Evolutionary conservation across 2,113 vertebrate species (phyloP).

Genomic region (Poeciliopsis prolifica): DNA sequence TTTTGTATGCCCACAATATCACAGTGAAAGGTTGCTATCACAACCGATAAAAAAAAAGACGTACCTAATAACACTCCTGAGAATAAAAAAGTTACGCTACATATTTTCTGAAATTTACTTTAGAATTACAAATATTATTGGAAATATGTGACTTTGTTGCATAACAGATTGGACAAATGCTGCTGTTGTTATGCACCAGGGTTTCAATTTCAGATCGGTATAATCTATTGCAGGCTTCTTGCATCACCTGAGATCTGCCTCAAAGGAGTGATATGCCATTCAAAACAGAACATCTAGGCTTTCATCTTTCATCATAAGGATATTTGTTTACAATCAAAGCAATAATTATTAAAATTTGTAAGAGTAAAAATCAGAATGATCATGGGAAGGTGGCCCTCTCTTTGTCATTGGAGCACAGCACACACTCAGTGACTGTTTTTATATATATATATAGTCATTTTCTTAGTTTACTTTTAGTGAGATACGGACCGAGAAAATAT

Average conservation of each 20-base stretch:
- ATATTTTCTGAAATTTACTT: no score
- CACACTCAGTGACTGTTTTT: background rate
- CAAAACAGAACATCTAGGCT: slow-evolving; percentile 43
- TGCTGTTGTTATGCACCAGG: slow-evolving; percentile 39
- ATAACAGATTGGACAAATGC: background rate
- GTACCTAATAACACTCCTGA: no score
- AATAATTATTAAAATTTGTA: slow-evolving; percentile 16
- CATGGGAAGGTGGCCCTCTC: slow-evolving; percentile 16
- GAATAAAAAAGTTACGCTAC: no score
- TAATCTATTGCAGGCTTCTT: slow-evolving; percentile 58
- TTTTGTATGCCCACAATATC: background rate
- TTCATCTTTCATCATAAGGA: slow-evolving; percentile 33
- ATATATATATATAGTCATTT: no score
- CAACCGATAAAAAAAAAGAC: background rate
- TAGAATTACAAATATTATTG: no score
- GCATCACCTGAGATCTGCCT: slow-evolving; percentile 58
- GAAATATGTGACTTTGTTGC: no score
- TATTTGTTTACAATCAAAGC: slow-evolving; percentile 48
- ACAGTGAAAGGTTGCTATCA: background rate
- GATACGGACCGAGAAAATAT: no score
- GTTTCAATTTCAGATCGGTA: slow-evolving; percentile 19
- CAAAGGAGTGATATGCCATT: slow-evolving; percentile 56
- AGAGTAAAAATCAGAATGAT: background rate
- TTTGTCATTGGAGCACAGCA: slow-evolving; percentile 26
- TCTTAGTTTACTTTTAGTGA: no score